phyloP scores from a whole-genome alignment of 2,113 vertebrate genomes.

The Hystrix cristata region DNA sequence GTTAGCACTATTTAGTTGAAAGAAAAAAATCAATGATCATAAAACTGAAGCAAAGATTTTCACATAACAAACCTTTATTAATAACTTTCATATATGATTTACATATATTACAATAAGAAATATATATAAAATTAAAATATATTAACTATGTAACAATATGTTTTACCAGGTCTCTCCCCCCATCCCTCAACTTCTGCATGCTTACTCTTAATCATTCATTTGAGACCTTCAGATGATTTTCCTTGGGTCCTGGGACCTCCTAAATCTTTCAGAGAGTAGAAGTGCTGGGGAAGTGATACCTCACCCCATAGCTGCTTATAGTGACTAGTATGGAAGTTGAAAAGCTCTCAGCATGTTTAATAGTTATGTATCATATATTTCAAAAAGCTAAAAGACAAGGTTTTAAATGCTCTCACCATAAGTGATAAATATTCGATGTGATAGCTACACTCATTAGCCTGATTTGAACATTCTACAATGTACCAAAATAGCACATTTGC shows the following conservation, averaged over 20 bases:
- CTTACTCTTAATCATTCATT: not conserved
- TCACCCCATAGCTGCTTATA: not conserved
- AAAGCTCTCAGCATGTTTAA: not conserved
- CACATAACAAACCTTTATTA: not conserved
- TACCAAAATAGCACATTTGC: not conserved
- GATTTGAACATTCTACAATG: not conserved
- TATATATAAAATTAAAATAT: not conserved
- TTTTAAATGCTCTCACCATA: not conserved
- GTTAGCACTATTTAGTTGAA: not conserved
- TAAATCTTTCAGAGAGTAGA: not conserved
- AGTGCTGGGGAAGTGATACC: not conserved
- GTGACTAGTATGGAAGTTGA: not conserved
- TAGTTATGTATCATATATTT: not conserved
- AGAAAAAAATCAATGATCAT: not conserved
- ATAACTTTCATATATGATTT: not conserved
- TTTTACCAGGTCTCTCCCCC: not conserved
- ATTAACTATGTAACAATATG: not conserved
- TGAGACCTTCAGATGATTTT: not conserved
- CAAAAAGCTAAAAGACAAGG: not conserved
- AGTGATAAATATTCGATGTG: not conserved
- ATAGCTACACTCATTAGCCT: not conserved
- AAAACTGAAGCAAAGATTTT: not conserved
- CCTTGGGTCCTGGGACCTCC: not conserved
- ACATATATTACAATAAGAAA: conserved; percentile 23
- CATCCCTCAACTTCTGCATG: not conserved